Evolutionary conservation across 2,888 invertebrate genomes (phyloP), one percentile per base, ranked within the genome.

Genomic region (Pristionchus arcanus): DNA sequence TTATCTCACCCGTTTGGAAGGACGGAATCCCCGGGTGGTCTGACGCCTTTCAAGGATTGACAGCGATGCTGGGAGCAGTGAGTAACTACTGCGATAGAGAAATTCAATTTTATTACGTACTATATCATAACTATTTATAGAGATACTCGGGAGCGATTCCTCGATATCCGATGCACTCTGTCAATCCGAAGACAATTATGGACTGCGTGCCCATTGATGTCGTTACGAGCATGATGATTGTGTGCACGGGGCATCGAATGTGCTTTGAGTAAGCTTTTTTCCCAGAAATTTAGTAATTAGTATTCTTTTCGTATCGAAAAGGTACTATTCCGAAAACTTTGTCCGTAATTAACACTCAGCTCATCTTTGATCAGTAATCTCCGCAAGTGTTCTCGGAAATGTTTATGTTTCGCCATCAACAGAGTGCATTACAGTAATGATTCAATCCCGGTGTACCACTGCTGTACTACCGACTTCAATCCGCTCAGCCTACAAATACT

Each of bases 11-110:
- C 0, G 25, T 74, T 21, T 74, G 74, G 74, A 34, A 74, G 31
- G 74, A 74, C 21, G 74, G 74, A 16, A 34, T 37, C 34, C 74
- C 74, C 19, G 74, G 74, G 42, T 74, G 74, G 74, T 16, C 74
- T 2, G 74, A 74, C 21, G 74, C 74, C 2, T 74, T 74, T 37
- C 74, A 74, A 13, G 74, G 74, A 2, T 5, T 37, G 21, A 37
- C 37, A 21, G 74, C 74, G 7, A 74, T 74, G 21, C 15, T 74
- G 1, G 74, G 37, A 19, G 74, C 74, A 1, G 74, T 37, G 13
- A 34, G 74, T 68, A 9, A 49, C 42, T 49, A 59, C 59, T 34
- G 34, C 34, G 7, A 19, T 34, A 34, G 19, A 13, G 1, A 28
- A 49, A 49, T 0, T 19, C 4, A 34, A 19, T 71, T 34, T 34